Conservation (phyloP, 2,888 invertebrate genomes). For the Pandemis corylana region DNA sequence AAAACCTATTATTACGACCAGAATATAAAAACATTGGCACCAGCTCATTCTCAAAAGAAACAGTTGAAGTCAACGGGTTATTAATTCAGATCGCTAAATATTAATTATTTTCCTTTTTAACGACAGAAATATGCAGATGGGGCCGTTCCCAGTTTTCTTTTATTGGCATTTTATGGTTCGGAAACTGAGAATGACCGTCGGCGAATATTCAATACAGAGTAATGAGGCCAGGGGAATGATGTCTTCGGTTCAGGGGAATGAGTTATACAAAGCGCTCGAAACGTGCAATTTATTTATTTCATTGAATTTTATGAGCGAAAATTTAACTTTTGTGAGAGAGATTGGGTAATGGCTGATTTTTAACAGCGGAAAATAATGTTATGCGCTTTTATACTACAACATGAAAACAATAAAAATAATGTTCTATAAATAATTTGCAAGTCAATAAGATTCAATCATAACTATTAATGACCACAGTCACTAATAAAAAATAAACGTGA, state of each 20-base stretch:
- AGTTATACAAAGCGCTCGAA: slow-evolving; percentile 5
- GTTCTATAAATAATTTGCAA: too few species aligned
- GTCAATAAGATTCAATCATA: too few species aligned
- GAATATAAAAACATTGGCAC: slow-evolving; percentile 27
- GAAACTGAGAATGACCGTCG: slow-evolving; percentile 33
- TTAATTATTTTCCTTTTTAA: slow-evolving; percentile 42
- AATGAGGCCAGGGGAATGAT: slow-evolving; percentile 24
- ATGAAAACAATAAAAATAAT: too few species aligned
- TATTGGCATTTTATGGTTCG: slow-evolving; percentile 42
- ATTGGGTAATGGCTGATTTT: background rate
- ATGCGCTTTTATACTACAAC: too few species aligned
- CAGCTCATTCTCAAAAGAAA: slow-evolving; percentile 32
- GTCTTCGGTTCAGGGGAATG: slow-evolving; percentile 15
- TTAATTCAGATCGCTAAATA: slow-evolving; percentile 45
- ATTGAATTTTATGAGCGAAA: slow-evolving; percentile 8
- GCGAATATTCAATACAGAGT: slow-evolving; percentile 37
- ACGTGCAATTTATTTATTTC: slow-evolving; percentile 11
- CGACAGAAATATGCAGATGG: slow-evolving; percentile 41
- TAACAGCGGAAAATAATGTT: background rate
- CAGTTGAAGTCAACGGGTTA: slow-evolving; percentile 44
- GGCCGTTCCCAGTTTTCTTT: slow-evolving; percentile 36
- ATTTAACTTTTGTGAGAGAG: background rate
- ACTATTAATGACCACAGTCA: background rate
- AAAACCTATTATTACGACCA: background rate
- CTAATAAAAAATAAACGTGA: background rate